Evolutionary conservation across 1,140 invertebrate species (phyloP), one percentile per base, ranked within the genome.

Genomic region (Sycophaga agraensis): DNA sequence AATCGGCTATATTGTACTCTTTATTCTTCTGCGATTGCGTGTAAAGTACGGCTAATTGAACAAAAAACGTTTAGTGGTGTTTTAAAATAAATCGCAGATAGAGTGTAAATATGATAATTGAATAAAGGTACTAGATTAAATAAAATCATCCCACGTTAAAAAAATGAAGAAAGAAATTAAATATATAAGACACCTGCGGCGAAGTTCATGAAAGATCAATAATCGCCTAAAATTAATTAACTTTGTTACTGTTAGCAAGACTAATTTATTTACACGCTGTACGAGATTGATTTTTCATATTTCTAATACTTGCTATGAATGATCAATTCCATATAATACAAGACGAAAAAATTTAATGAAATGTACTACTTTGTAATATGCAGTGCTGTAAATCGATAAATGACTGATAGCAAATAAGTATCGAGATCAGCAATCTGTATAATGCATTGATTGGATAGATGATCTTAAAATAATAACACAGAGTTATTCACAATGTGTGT

Each of bases 321-420:
- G 5, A 65, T 68, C 56, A 63, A 67, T 67, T 72, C 60, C 60
- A 59, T 53, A 37, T 53, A 64, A 67, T 63, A 66, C 39, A 63
- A 63, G 37, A 51, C 12, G 61, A 51, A 55, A 65, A 37, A 59
- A 55, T 59, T 16, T 48, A 64, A 56, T 51, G 28, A 64, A 46
- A 62, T 11, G 53, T 63, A 63, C 37, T 42, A 50, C 37, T 48
- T 56, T 66, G 56, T 48, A 59, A 64, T 57, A 54, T 64, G 67
- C 55, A 69, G 63, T 71, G 70, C 69, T 73, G 70, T 56, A 70
- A 72, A 75, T 78, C 65, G 70, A 73, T 71, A 76, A 76, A 78
- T 66, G 72, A 79, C 76, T 79, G 78, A 79, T 78, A 79, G 74
- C 68, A 74, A 77, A 69, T 78, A 79, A 77, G 71, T 50, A 77